Evolutionary conservation across 2,113 vertebrate species (phyloP).

Genomic region (Hiodon alosoides): DNA sequence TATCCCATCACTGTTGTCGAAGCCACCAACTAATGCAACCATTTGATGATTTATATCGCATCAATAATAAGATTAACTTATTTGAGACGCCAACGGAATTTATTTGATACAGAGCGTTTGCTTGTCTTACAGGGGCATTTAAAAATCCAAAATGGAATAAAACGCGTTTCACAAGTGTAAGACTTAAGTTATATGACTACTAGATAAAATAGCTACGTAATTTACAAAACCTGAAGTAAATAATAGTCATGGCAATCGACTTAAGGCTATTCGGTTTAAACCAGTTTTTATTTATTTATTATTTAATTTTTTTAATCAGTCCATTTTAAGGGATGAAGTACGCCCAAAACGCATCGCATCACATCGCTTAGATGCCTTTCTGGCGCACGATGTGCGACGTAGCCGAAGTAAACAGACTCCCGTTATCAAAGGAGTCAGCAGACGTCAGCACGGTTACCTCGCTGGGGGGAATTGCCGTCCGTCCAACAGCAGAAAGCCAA

Average conservation of each 20-base stretch:
- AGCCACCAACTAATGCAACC: neutral
- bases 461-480: neutral
- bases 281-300: no score
- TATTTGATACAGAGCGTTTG: no score
- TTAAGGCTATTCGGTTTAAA: neutral
- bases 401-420: no score
- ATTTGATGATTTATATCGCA: neutral
- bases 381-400: no score
- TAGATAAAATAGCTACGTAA: no score
- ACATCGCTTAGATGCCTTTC: neutral
- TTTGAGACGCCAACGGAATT: no score
- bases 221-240: no score
- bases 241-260: neutral
- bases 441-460: conserved; percentile 18
- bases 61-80: neutral
- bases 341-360: conserved; percentile 14
- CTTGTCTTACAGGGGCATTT: no score
- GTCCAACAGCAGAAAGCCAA: conserved; percentile 1
- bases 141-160: no score
- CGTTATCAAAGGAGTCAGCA: no score
- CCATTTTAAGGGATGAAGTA: conserved; percentile 5
- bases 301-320: neutral
- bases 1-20: neutral
- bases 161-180: no score
- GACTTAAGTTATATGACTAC: no score